Conservation (phyloP, 2,888 invertebrate genomes). For the Diarsia brunnea region DNA sequence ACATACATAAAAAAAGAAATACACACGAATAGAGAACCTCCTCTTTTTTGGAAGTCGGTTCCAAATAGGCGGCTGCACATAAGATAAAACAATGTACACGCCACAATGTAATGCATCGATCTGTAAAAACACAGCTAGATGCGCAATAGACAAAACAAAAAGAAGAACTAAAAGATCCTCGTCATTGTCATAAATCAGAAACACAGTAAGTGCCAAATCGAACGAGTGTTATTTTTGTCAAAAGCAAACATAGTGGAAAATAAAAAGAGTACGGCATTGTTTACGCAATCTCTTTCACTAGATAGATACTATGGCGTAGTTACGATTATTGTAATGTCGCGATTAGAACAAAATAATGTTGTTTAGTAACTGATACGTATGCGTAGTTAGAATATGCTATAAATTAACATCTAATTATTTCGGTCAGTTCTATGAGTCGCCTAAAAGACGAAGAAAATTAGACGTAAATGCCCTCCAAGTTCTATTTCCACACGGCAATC, state of each 20-base stretch:
- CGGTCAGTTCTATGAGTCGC: not conserved
- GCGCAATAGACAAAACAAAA: conserved; percentile 10
- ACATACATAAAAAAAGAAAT: too few species aligned
- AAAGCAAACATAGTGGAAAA: conserved; percentile 28
- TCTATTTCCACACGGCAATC: conserved; percentile 11
- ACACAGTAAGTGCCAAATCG: conserved; percentile 66
- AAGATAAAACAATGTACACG: not conserved
- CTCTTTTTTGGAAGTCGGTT: too few species aligned
- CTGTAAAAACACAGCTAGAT: conserved; percentile 1
- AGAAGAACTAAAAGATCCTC: too few species aligned
- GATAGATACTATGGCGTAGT: conserved; percentile 20
- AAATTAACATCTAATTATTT: not conserved
- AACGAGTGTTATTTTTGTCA: conserved; percentile 45
- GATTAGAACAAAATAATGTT: conserved; percentile 17
- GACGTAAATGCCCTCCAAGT: not conserved
- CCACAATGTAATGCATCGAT: not conserved
- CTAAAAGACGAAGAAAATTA: conserved; percentile 6
- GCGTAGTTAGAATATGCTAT: not conserved
- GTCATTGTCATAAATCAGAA: conserved; percentile 16
- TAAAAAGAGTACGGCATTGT: conserved; percentile 50
- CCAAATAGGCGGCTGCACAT: not conserved
- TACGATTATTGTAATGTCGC: conserved; percentile 5
- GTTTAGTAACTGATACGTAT: conserved; percentile 4
- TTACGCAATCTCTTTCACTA: conserved; percentile 43
- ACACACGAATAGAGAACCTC: too few species aligned